Conservation (phyloP, 2,888 invertebrate species). For the Tridacna gigas region DNA sequence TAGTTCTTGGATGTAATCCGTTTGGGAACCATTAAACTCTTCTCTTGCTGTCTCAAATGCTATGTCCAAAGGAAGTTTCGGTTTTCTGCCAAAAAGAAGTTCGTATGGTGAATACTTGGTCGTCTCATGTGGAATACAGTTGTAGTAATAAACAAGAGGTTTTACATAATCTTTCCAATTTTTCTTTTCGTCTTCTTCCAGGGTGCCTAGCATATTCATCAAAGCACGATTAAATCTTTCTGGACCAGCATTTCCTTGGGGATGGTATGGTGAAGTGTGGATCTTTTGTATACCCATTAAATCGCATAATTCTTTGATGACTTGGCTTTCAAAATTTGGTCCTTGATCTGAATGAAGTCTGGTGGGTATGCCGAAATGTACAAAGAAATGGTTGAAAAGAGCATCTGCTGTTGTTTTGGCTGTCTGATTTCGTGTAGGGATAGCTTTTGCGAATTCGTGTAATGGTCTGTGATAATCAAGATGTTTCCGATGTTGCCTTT, state of each 20-base stretch:
- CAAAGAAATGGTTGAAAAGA: no score
- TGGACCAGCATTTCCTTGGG: neutral
- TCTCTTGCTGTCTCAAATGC: no score
- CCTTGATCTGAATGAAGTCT: neutral
- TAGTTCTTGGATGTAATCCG: slow-evolving; percentile 24
- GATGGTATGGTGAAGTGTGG: neutral
- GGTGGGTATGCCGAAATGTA: no score
- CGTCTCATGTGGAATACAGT: no score
- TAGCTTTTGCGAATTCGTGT: slow-evolving; percentile 1
- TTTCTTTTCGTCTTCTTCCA: no score
- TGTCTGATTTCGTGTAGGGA: neutral
- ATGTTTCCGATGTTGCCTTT: slow-evolving; percentile 5
- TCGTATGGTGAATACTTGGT: no score
- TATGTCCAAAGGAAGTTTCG: no score
- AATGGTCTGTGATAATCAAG: neutral
- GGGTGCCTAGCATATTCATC: neutral
- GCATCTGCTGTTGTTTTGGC: neutral
- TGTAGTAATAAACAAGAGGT: no score
- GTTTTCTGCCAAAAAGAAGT: no score
- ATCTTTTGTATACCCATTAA: neutral
- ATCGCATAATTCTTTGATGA: neutral
- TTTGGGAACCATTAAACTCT: slow-evolving; percentile 14
- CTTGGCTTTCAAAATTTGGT: neutral
- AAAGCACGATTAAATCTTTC: neutral
- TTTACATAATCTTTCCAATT: no score